Evolutionary conservation across 2,888 invertebrate species (phyloP).

Genomic region (Arge pagana): DNA sequence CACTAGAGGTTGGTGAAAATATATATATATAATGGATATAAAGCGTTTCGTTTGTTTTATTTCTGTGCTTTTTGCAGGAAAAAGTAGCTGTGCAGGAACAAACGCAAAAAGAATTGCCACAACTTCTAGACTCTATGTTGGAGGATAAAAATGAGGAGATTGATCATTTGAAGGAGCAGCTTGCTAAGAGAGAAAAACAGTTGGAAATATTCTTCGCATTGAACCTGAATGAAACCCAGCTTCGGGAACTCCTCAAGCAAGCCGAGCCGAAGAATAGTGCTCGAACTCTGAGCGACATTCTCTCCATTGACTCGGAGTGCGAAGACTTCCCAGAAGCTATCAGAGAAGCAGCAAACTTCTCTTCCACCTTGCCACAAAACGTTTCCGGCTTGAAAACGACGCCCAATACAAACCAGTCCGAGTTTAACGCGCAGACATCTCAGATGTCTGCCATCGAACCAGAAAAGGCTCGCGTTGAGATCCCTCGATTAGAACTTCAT

Average conservation of each 20-base stretch:
- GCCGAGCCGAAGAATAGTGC: constrained; percentile 66
- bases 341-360: constrained; percentile 40
- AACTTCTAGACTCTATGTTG: constrained; percentile 66
- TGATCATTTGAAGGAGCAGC: constrained; percentile 64
- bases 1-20: constrained; percentile 44
- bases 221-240: constrained; percentile 64
- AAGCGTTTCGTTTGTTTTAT: not conserved
- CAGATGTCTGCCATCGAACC: constrained; percentile 27
- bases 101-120: constrained; percentile 60
- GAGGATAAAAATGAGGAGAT: constrained; percentile 75
- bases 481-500: constrained; percentile 48
- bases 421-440: constrained; percentile 33
- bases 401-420: constrained; percentile 1
- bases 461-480: constrained; percentile 32
- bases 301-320: constrained; percentile 72
- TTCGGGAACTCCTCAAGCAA: constrained; percentile 55
- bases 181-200: constrained; percentile 63
- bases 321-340: constrained; percentile 62
- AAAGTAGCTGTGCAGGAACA: constrained; percentile 48
- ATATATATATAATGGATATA: not conserved
- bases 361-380: constrained; percentile 38
- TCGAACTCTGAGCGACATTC: constrained; percentile 72
- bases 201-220: constrained; percentile 63
- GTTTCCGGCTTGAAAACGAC: constrained; percentile 42
- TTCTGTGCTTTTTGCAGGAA: constrained; percentile 29